These are phyloP conservation scores for Ceyx cyanopectus DNA, from an alignment of 2,113 vertebrate genomes.

Conservation along the genomic window DNA sequence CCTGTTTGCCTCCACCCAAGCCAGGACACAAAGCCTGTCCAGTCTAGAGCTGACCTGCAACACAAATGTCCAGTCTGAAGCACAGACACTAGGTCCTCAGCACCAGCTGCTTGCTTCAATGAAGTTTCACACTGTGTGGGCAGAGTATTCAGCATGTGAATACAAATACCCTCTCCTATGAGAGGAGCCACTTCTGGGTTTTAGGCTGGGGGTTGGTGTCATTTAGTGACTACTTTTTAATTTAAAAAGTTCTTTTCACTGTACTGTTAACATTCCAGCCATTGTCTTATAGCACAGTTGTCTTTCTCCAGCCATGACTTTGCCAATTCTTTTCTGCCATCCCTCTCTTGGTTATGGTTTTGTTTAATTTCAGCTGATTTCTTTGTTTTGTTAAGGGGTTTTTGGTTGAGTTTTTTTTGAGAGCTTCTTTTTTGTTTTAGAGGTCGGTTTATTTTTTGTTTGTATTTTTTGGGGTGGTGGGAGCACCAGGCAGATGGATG, in stretches of 20 bases:
- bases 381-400: neutral
- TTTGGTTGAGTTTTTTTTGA: neutral
- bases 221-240: neutral
- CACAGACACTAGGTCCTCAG: rapidly evolving
- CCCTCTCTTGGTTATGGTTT: neutral
- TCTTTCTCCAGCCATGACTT: neutral
- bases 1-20: neutral
- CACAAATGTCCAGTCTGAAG: rapidly evolving
- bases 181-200: neutral
- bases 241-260: neutral
- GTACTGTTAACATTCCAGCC: neutral
- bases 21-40: neutral
- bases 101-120: neutral
- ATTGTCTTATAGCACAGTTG: neutral
- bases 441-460: neutral
- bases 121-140: neutral
- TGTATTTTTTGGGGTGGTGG: rapidly evolving
- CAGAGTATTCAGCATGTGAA: neutral
- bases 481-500: neutral
- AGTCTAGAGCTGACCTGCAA: neutral
- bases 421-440: too few relatives aligned
- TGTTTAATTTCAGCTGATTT: neutral
- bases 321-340: neutral
- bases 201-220: neutral
- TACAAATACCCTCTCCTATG: neutral